Percentiles rank a stretch among this genome's conserved stretches.
Conservation (phyloP, 2,113 vertebrate species). For the Crotalus viridis region DNA sequence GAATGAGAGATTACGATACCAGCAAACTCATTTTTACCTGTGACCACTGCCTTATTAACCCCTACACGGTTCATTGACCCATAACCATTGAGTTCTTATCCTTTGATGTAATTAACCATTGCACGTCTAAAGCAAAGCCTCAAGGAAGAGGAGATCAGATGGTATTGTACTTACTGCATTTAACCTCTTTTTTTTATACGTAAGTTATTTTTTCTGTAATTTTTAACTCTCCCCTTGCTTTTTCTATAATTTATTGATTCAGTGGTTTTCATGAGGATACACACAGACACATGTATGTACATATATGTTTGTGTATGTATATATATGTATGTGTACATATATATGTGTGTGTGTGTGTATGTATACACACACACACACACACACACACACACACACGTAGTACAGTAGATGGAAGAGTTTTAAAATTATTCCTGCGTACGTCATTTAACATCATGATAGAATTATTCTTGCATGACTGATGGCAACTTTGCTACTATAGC, state of each 20-base stretch:
- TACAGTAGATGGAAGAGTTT: not conserved
- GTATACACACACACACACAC: accelerated
- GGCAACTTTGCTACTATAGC: not conserved
- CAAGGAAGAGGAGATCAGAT: not conserved
- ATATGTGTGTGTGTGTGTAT: no score
- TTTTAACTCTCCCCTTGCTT: not conserved
- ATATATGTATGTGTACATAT: no score
- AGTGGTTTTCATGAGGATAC: not conserved
- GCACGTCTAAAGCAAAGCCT: constrained; percentile 12
- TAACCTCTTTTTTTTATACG: not conserved
- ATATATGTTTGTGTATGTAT: no score
- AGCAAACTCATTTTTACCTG: constrained; percentile 30
- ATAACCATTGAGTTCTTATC: constrained; percentile 12
- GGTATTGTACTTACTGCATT: not conserved
- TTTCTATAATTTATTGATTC: not conserved
- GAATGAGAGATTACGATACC: constrained; percentile 29
- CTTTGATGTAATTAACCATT: constrained; percentile 24
- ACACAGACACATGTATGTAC: not conserved
- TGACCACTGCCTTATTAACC: constrained; percentile 26
- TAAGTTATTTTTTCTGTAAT: not conserved
- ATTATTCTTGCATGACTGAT: not conserved
- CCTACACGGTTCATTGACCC: constrained; percentile 5
- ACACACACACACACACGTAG: not conserved
- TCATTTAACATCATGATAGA: not conserved
- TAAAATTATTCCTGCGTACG: not conserved